Base-by-base conservation (phyloP, 2,113 vertebrate genomes). In the Rhinolophus ferrumequinum region DNA sequence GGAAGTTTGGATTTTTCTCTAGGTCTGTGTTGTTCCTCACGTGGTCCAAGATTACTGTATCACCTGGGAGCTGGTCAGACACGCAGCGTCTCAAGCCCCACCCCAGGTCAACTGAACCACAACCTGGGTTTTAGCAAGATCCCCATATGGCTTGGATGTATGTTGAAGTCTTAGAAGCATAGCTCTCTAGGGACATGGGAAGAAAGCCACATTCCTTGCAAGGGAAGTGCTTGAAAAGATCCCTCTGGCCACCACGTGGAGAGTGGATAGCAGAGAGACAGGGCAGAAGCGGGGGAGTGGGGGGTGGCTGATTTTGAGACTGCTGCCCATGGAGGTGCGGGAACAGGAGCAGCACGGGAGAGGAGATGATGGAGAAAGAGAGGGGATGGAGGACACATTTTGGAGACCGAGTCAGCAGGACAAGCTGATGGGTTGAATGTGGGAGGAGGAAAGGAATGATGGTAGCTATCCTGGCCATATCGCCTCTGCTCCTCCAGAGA, bases 1-100 rank as follows among this genome's bases (percentile, higher is more conserved):
- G 83, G 73, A 92, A 91, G 73, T 93, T 62, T 73, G 67, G 56
- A 30, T 38, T 94, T 87, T 90, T 72, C 62, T 80, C 58, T 87
- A 66, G 67, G 86, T 60, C 35, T 93, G 76, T 56, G 69, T 86
- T 47, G 41, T 9, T 88, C 22, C 35, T 79, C 35, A 28, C 26
- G 44, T 47, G 83, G 30, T 60, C 38, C n/a, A 72, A 83, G n/a
- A 95, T 47, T n/a, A 35, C 79, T 28, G 3, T 18, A 6, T 38
- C 0, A 6, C 69, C 87, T 60, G 21, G 75, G 30, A 85, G 54
- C 84, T 64, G 90, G 41, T 84, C 70, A 93, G 67, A 96, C 56
- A 83, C n/a, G 11, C 44, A 86, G 18, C 1, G 5, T 69, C 72
- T 88, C 7, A 0, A 38, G 6, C 64, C 26, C 26, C 18, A 35